Evolutionary conservation across 2,888 invertebrate species (phyloP), one percentile per base, ranked within the genome.

Genomic region (Leptopilina drosophilae): DNA sequence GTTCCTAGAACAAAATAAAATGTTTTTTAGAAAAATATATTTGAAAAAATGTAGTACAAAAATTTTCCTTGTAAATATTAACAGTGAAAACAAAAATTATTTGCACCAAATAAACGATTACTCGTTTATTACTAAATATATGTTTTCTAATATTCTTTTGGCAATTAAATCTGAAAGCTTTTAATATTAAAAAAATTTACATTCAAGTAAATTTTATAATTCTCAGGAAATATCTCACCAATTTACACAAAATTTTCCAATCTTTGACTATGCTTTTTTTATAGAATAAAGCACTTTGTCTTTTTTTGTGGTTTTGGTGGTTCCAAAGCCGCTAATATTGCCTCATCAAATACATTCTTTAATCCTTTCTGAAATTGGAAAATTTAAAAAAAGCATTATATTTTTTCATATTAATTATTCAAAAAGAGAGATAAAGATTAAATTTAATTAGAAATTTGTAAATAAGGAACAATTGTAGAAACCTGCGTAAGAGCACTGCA

Each of bases 271-370:
- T 7, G 59, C 59, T 69, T 14, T 26, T 40, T 73, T 56, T 96
- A 97, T 93, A 97, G 94, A 90, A 97, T 93, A 88, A 94, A 93
- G 93, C 97, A 97, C 93, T 95, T 96, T 95, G 96, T 96, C 93
- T 95, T 97, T 94, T 97, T 98, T 85, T 96, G 96, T 76, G 97
- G 98, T 92, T 98, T 98, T 90, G 99, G 99, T 11, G 99, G 99
- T 93, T 99, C 99, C 91, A 99, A 92, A 77, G 99, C 99, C 83
- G 99, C 99, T 88, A 99, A 93, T 90, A 99, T 99, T 82, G 99
- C 99, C 93, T 99, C 99, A 92, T 99, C 99, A 92, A 99, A 99
- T 33, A 99, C 99, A 92, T 99, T 99, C 94, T 99, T 99, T 92
- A 99, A 93, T 88, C 98, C 98, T 96, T 99, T 98, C 95, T 96